These are phyloP conservation scores for Montipora capricornis DNA, from an alignment of 64 coral and sea anemone species.

Conservation along the genomic window DNA sequence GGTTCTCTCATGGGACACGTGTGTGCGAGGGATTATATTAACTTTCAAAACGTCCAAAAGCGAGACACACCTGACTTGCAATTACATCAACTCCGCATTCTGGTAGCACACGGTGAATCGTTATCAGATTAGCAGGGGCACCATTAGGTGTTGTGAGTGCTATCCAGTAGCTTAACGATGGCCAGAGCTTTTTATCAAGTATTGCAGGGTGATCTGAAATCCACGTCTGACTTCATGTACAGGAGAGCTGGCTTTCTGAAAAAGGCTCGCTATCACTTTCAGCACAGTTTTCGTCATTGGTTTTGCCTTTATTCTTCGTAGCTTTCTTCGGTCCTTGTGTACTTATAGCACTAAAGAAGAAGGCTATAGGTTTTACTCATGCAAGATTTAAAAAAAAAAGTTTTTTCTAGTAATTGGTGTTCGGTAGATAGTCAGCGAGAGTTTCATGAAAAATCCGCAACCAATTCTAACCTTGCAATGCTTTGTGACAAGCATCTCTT, in stretches of 20 bases:
- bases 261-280: slow-evolving; percentile 4
- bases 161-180: slow-evolving; percentile 45
- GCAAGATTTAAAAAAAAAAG: neutral
- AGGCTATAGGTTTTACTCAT: slow-evolving; percentile 29
- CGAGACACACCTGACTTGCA: neutral
- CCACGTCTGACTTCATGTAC: slow-evolving; percentile 1
- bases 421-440: neutral
- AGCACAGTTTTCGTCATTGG: neutral
- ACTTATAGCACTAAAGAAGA: slow-evolving; percentile 50
- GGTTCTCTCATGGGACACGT: neutral
- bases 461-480: slow-evolving; percentile 29
- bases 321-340: neutral
- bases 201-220: neutral
- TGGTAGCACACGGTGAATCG: slow-evolving; percentile 6
- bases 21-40: neutral
- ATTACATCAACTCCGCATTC: slow-evolving; percentile 9
- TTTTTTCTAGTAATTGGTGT: neutral
- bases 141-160: slow-evolving; percentile 44
- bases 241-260: neutral
- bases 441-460: neutral
- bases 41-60: neutral
- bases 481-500: slow-evolving; percentile 33
- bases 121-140: slow-evolving; percentile 38
- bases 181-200: slow-evolving; percentile 1
- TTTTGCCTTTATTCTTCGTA: neutral